Evolutionary conservation across 1,140 invertebrate species (phyloP).

Genomic region (Gonatopus flavifemur): DNA sequence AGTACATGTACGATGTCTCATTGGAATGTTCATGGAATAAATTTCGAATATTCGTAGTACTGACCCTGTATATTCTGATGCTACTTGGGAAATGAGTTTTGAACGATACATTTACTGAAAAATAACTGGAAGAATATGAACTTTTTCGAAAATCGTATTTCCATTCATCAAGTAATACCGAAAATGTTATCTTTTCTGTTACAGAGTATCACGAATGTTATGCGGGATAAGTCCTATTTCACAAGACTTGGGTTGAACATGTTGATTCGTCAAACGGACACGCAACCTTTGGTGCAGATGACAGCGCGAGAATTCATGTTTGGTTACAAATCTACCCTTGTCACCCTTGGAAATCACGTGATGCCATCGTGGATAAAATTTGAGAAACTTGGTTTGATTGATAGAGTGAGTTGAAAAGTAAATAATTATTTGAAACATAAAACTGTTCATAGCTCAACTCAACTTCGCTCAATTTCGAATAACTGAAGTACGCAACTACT

Average conservation of each 20-base stretch:
- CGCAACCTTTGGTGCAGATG: conserved; percentile 71
- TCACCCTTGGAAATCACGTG: conserved; percentile 75
- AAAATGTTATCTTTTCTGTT: too few species aligned
- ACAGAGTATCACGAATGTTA: conserved; percentile 79
- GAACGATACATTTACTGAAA: too few species aligned
- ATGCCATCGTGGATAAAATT: conserved; percentile 80
- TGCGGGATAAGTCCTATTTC: conserved; percentile 64
- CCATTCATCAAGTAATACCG: too few species aligned
- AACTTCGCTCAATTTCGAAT: too few species aligned
- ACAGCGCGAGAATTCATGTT: conserved; percentile 85
- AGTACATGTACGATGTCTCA: too few species aligned
- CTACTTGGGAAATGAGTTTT: too few species aligned
- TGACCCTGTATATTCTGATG: too few species aligned
- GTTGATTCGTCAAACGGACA: conserved; percentile 67
- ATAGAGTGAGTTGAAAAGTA: conserved; percentile 66
- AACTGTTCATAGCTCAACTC: neutral
- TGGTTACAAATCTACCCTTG: conserved; percentile 71
- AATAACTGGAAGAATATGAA: too few species aligned
- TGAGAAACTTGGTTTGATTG: conserved; percentile 79
- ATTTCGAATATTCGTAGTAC: too few species aligned
- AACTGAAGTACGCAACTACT: too few species aligned
- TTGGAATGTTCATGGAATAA: too few species aligned
- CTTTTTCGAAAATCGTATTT: too few species aligned
- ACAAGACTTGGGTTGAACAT: conserved; percentile 69
- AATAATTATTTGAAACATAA: neutral